phyloP scores from a whole-genome alignment of 2,888 invertebrate species.

The Clivina fossor region DNA sequence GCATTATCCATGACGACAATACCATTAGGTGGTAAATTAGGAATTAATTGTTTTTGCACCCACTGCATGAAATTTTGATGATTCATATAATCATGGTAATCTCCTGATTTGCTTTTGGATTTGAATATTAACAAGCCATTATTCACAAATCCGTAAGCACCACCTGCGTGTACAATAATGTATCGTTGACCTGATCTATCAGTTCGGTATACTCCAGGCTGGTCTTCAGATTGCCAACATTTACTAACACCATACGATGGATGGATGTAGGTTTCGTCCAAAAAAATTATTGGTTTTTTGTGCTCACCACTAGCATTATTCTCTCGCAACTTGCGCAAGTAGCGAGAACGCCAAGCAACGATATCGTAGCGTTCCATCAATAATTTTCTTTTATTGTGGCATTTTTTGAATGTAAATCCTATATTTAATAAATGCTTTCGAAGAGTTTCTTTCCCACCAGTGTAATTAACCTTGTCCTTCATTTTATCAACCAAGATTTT shows the following conservation, averaged over 20 bases:
- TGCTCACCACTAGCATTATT: not conserved
- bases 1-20: not conserved
- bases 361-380: not conserved
- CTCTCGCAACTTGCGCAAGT: not conserved
- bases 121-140: not conserved
- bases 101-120: constrained; percentile 38
- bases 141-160: not conserved
- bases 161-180: not conserved
- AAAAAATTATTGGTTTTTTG: not conserved
- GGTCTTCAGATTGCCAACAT: not conserved
- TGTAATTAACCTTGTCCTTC: not conserved
- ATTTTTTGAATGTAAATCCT: not conserved
- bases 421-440: not conserved
- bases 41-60: constrained; percentile 38
- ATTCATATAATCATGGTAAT: constrained; percentile 43
- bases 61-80: constrained; percentile 40
- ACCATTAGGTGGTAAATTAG: constrained; percentile 40
- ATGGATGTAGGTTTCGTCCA: not conserved
- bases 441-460: not conserved
- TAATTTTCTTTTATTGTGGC: not conserved
- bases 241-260: not conserved
- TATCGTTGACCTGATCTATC: not conserved
- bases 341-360: not conserved
- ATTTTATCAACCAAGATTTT: not conserved
- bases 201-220: not conserved